phyloP scores from a whole-genome alignment of 2,888 invertebrate species.

The Lasioglossum zephyrum region DNA sequence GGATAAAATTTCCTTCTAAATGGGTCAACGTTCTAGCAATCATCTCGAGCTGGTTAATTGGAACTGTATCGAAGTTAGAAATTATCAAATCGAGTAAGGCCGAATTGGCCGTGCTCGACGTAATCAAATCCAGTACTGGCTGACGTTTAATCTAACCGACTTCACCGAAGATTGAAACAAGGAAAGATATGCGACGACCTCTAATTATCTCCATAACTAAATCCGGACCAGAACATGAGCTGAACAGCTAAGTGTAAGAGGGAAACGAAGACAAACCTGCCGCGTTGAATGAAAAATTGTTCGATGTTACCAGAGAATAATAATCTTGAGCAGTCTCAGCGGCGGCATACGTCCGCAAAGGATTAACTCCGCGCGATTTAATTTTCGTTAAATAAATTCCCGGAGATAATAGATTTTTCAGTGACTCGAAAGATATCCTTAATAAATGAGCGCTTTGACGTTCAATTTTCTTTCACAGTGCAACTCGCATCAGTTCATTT shows the following conservation, averaged over 20 bases:
- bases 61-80: slow-evolving; percentile 56
- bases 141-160: background rate
- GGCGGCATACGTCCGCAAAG: background rate
- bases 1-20: slow-evolving; percentile 79
- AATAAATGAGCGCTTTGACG: background rate
- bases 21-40: slow-evolving; percentile 65
- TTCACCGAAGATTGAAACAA: background rate
- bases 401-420: background rate
- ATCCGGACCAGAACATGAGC: no score
- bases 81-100: slow-evolving; percentile 33
- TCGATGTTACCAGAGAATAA: no score
- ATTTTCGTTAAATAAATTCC: background rate
- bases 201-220: background rate
- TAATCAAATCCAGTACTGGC: background rate
- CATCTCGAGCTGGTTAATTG: slow-evolving; percentile 58
- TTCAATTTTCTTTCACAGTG: background rate
- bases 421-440: background rate
- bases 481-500: background rate
- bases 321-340: no score
- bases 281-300: no score
- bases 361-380: background rate
- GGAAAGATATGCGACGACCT: background rate
- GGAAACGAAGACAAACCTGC: no score
- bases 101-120: background rate
- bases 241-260: no score